Conservation (phyloP, 2,888 invertebrate genomes). For the Brachyopa scutellaris region DNA sequence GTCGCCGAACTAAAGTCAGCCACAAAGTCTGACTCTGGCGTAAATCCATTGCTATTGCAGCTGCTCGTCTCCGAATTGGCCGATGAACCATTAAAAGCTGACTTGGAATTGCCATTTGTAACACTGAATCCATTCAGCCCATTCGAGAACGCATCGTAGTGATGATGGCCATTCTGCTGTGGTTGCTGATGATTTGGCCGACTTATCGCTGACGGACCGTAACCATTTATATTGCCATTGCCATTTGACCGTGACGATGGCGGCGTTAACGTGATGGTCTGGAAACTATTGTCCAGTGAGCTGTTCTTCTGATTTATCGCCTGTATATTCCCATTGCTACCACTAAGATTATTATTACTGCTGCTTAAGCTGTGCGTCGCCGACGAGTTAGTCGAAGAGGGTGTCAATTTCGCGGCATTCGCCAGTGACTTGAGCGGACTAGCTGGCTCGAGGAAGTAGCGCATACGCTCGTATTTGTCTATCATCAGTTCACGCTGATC, state of each 20-base stretch:
- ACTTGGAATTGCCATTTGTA: constrained; percentile 58
- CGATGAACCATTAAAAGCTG: constrained; percentile 74
- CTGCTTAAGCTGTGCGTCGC: constrained; percentile 56
- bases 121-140: constrained; percentile 75
- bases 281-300: constrained; percentile 76
- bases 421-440: constrained; percentile 82
- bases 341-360: constrained; percentile 59
- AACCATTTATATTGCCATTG: constrained; percentile 77
- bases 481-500: constrained; percentile 96
- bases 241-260: constrained; percentile 80
- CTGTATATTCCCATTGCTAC: constrained; percentile 60
- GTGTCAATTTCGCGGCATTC: constrained; percentile 78
- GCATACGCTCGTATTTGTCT: constrained; percentile 96
- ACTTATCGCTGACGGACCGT: constrained; percentile 78
- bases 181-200: constrained; percentile 76
- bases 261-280: constrained; percentile 80
- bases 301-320: constrained; percentile 73
- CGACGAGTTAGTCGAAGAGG: constrained; percentile 58
- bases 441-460: constrained; percentile 83
- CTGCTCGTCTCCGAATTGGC: constrained; percentile 80
- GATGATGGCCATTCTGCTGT: constrained; percentile 74
- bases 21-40: constrained; percentile 84
- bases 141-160: constrained; percentile 76
- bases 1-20: constrained; percentile 88
- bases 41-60: constrained; percentile 80